Conservation (phyloP, 2,888 invertebrate species). For the Periphyllus acericola region DNA sequence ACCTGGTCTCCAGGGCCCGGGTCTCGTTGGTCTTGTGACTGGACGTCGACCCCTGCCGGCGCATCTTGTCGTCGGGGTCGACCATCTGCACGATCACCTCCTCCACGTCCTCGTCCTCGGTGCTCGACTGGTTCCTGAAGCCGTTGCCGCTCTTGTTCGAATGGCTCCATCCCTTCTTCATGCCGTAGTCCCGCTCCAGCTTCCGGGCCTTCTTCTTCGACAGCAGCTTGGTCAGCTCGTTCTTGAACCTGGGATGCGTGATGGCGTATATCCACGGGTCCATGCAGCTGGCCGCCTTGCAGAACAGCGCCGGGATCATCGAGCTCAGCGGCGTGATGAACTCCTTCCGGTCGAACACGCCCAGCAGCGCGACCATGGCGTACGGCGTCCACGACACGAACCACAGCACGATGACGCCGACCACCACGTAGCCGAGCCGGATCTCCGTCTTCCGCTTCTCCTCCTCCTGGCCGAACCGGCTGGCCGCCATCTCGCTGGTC, state of each 20-base stretch:
- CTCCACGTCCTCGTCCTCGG: conserved; percentile 70
- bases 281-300: conserved; percentile 83
- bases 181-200: conserved; percentile 67
- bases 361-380: conserved; percentile 79
- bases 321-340: conserved; percentile 77
- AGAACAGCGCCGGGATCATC: conserved; percentile 82
- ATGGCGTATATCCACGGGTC: conserved; percentile 84
- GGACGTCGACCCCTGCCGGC: conserved; percentile 35
- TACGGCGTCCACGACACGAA: conserved; percentile 87
- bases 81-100: conserved; percentile 71
- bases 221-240: conserved; percentile 71
- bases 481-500: conserved; percentile 63
- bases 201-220: conserved; percentile 65
- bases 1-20: conserved; percentile 33
- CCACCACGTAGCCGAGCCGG: conserved; percentile 70
- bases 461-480: conserved; percentile 68
- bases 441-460: conserved; percentile 78
- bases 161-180: conserved; percentile 50
- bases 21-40: conserved; percentile 57
- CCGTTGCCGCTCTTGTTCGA: conserved; percentile 1
- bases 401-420: conserved; percentile 78
- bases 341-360: conserved; percentile 75
- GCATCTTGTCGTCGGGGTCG: conserved; percentile 65
- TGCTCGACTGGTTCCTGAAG: conserved; percentile 65
- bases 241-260: conserved; percentile 80